Percentiles rank a stretch among this genome's conserved stretches.
Evolutionary conservation across 37 sponge, comb jelly and placozoan species (phyloP).

Genomic region (Bolinopsis microptera): DNA sequence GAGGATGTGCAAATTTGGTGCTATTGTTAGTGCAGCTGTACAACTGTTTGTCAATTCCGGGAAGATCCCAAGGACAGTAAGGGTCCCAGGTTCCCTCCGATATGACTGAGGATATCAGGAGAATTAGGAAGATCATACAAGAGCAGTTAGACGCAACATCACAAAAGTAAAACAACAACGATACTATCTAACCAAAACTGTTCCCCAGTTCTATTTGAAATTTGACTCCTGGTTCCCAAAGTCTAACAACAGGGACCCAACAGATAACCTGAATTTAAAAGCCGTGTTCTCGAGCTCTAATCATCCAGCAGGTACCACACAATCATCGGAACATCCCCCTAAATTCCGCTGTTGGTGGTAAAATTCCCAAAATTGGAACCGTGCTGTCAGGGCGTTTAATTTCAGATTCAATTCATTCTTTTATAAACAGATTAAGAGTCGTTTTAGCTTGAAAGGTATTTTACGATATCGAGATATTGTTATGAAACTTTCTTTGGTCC

Average conservation of each 20-base stretch:
- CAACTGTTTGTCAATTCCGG: background rate
- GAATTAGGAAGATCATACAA: background rate
- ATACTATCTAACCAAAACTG: background rate
- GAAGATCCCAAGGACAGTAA: constrained; percentile 3
- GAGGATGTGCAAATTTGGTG: background rate
- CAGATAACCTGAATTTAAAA: background rate
- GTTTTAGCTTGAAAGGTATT: too few relatives aligned
- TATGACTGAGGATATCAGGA: background rate
- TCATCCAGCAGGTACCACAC: background rate
- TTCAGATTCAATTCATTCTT: too few relatives aligned
- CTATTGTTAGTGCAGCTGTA: constrained; percentile 27
- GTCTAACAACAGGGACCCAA: background rate
- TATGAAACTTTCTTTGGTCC: too few relatives aligned
- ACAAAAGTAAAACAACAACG: background rate
- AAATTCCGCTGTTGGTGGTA: too few relatives aligned
- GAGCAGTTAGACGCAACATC: background rate
- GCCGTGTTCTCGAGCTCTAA: background rate
- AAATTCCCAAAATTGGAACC: too few relatives aligned
- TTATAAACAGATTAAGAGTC: too few relatives aligned
- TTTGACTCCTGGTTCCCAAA: background rate
- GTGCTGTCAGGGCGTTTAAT: too few relatives aligned
- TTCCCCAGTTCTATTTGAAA: background rate
- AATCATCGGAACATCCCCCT: too few relatives aligned
- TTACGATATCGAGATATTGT: too few relatives aligned
- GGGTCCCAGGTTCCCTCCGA: background rate